Evolutionary conservation across 1,140 invertebrate genomes (phyloP), one percentile per base, ranked within the genome.

Genomic region (Laupala kohalensis): DNA sequence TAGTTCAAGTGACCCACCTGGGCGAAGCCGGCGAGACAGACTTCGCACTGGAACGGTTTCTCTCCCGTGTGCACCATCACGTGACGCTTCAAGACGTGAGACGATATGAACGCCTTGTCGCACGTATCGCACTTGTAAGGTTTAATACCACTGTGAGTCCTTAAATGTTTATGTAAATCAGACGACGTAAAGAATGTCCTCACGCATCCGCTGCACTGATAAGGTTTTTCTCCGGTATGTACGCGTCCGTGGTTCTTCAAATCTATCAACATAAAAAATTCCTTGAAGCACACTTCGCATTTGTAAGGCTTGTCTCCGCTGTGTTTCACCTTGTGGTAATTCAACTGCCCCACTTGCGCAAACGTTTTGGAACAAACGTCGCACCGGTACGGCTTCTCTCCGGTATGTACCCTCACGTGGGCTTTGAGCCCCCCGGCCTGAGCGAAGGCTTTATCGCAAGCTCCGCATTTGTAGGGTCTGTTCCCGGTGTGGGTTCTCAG

Each of bases 301-400:
- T 25, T 25, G 73, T 86, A 86, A 6, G 87, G 88, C 76, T 82
- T 83, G 75, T 90, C 88, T 15, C 85, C 85, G 83, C 69, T 77
- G 72, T 79, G 78, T 6, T 73, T 72, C 23, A 76, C 72, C 25
- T 75, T 71, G 68, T 79, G 78, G 24, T 72, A 73, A 15, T 69
- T 75, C 19, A 79, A 77, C 77, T 73, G 75, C 70, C 72, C 72
- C 75, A 75, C 82, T 67, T 26, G 77, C 73, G 74, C 67, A 77
- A 82, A 69, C 72, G 72, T 69, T 79, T 72, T 73, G 13, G 64
- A 30, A 76, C 84, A 85, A 26, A 84, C 77, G 4, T 75, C 73
- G 75, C 84, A 85, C 71, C 82, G 78, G 73, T 80, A 84, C 25
- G 83, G 84, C 23, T 82, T 74, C 71, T 84, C 82, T 15, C 83